Base-by-base conservation (phyloP, 2,888 invertebrate genomes). In the Cetonia aurata region DNA sequence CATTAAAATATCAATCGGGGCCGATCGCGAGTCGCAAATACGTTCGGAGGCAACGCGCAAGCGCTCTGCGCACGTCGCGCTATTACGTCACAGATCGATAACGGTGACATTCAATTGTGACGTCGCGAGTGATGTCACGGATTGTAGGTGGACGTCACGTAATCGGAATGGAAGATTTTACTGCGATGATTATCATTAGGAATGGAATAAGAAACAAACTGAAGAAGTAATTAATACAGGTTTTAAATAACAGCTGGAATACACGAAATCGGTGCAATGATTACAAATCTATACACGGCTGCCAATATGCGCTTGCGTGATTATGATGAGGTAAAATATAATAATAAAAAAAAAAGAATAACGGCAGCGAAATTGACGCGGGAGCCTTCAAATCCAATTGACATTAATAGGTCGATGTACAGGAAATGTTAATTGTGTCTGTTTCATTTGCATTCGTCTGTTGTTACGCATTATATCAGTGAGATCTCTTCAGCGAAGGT, bases 1-100 rank as follows among this genome's bases (percentile, higher is more conserved):
- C 69, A 75, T 74, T 71, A 72, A 75, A 76, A 77, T 74, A 77
- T 78, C 78, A 78, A 75, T 78, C 77, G 69, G 53, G 72, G 48
- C 44, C 48, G 33, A 8, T 17, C 8, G 37, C 37, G 8, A 37
- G 37, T 37, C 37, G 6, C 17, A 50, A 57, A 33, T 56, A 67
- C 56, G 67, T 56, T 56, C 44, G 10, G 15, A n/a, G 67, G 62
- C 59, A 72, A 37, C 70, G 75, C 75, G 75, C 73, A 71, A 69
- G 70, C 74, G 66, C 60, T 56, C 57, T 70, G n/a, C 19, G 71
- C 73, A 19, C 67, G 67, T 17, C 37, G 37, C 1, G 9, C 37
- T 37, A 59, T 79, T 77, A 77, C 77, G 79, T 80, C 76, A 75
- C 73, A 15, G n/a, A 67, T 67, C 67, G 56, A 67, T 67, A 67